Evolutionary conservation across 2,888 invertebrate species (phyloP).

Genomic region (Drosophila lutescens): DNA sequence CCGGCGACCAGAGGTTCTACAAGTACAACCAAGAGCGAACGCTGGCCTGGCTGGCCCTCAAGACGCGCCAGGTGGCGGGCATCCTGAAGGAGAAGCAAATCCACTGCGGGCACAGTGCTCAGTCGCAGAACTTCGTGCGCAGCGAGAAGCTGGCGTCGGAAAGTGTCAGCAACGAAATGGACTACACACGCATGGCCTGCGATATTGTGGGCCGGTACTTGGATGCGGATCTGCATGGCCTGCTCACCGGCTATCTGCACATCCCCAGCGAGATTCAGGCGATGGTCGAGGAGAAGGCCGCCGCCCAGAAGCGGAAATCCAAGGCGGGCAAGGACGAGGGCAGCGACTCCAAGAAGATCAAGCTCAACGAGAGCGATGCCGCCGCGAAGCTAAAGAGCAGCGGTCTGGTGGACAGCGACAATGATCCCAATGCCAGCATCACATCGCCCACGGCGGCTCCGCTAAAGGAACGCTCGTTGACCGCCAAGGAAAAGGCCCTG

Average conservation of each 20-base stretch:
- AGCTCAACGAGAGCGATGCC: constrained; percentile 71
- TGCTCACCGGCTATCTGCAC: constrained; percentile 88
- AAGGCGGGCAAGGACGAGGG: constrained; percentile 67
- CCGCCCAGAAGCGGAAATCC: constrained; percentile 86
- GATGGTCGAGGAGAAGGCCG: constrained; percentile 85
- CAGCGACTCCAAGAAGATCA: constrained; percentile 84
- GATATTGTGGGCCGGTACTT: constrained; percentile 93
- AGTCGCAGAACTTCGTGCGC: constrained; percentile 91
- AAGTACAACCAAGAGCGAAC: constrained; percentile 92
- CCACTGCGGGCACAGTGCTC: constrained; percentile 90
- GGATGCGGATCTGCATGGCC: constrained; percentile 88
- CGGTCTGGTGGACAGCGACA: constrained; percentile 62
- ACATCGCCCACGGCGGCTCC: constrained; percentile 45
- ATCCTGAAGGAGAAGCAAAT: constrained; percentile 83
- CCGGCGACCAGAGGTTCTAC: constrained; percentile 89
- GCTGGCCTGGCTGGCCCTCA: constrained; percentile 90
- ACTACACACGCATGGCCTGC: constrained; percentile 86
- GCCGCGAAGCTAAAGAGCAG: constrained; percentile 83
- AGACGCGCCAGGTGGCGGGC: constrained; percentile 87
- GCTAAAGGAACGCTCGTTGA: constrained; percentile 84
- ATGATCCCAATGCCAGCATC: constrained; percentile 37
- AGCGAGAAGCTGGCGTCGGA: constrained; percentile 85
- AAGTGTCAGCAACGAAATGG: constrained; percentile 82
- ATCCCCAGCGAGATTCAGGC: constrained; percentile 74
- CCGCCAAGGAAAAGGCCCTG: constrained; percentile 89